A percentile compares a stretch with the other conserved stretches of the same genome.
These are phyloP conservation scores for Leuciscus idus DNA, from an alignment of 2,113 vertebrate genomes.

Conservation along the genomic window DNA sequence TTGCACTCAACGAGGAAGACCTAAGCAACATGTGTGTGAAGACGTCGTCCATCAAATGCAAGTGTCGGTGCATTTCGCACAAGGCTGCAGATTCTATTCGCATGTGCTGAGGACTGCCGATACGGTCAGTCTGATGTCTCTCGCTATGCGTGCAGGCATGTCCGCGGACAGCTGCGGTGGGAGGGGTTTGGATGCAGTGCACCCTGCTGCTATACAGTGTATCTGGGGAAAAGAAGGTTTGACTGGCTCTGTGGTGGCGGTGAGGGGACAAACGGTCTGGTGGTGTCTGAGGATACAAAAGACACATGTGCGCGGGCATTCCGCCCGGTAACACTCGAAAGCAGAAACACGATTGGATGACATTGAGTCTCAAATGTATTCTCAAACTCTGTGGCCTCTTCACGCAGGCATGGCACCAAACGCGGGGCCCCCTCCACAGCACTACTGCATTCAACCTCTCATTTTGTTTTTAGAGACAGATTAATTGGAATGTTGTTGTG, in stretches of 20 bases:
- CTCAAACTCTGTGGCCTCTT: conserved; percentile 28
- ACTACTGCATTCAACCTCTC: conserved; percentile 17
- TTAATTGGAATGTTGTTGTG: conserved; percentile 1
- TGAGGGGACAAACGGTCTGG: not conserved
- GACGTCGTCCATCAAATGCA: conserved; percentile 3
- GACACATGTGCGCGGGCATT: not conserved
- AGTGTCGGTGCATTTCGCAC: conserved; percentile 6
- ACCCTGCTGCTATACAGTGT: conserved; percentile 9
- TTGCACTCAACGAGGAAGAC: not conserved
- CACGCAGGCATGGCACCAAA: not conserved
- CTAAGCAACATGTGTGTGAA: not conserved
- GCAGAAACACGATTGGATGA: not conserved
- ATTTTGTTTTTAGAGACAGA: conserved; percentile 20
- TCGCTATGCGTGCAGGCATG: not conserved
- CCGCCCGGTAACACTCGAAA: conserved; percentile 8
- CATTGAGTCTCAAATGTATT: conserved; percentile 3
- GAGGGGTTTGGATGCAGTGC: not conserved
- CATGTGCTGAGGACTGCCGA: conserved; percentile 9
- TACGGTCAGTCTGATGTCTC: conserved; percentile 17
- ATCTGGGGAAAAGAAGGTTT: not conserved
- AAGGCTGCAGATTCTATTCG: not conserved
- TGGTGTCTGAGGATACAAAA: not conserved
- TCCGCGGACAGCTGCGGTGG: not conserved
- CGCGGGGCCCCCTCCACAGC: not conserved
- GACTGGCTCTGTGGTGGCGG: not conserved